Base-by-base conservation (phyloP, 2,797 vertebrate genomes). In the Melanogrammus aeglefinus region DNA sequence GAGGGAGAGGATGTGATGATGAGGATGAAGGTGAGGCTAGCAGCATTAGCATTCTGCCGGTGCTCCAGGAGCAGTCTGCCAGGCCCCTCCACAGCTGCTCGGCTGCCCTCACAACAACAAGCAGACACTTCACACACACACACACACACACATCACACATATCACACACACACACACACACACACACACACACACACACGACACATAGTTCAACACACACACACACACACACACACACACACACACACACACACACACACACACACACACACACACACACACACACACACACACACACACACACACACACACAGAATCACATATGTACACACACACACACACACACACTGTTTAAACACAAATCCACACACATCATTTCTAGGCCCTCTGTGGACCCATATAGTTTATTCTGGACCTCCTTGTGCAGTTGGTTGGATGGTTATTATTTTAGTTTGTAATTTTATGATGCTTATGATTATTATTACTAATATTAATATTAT, bases 41-140 rank as follows among this genome's bases (percentile, higher is more conserved):
- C 85, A 72, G 83, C 91, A 94, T 94, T 94, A 93, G 90, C 90
- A 94, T 95, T 93, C 93, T 79, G 88, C 80, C 51, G 13, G 84
- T 78, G 85, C 84, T 88, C 73, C 86, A 89, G 81, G 81, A 91
- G 47, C 21, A 57, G 89, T 83, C 86, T 84, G 89, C 86, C 83
- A 0, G 85, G 84, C 83, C 86, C 80, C 81, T 77, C 78, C 85
- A 79, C 90, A 89, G 89, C 90, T 89, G 85, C 89, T 88, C 79
- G 66, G 16, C 84, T 85, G 86, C 86, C 89, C 82, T 85, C 81
- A 83, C 78, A 87, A 87, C 78, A 90, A 90, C 80, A 80, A 89
- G 83, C 73, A 86, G 83, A 90, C 84, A 86, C 84, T 84, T 86
- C 78, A 83, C 78, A 86, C 79, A 75, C 87, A 84, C 85, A 85